Evolutionary conservation across 2,113 vertebrate genomes (phyloP).

Genomic region (Vidua chalybeata): DNA sequence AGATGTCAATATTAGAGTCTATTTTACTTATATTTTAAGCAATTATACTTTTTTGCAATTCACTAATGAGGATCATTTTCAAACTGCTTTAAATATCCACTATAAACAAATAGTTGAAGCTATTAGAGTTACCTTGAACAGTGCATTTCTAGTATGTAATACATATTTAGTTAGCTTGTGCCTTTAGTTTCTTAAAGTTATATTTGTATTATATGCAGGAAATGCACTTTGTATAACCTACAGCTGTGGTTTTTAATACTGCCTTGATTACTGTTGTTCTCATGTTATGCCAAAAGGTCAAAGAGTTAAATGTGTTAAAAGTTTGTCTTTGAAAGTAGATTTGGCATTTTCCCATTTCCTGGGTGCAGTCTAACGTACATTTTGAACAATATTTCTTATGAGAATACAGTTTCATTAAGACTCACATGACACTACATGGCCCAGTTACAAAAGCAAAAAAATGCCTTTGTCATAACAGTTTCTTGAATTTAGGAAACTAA

Average conservation of each 20-base stretch:
- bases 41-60: constrained; percentile 74
- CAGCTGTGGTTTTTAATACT: constrained; percentile 77
- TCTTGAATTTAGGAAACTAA: constrained; percentile 42
- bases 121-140: constrained; percentile 75
- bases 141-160: constrained; percentile 83
- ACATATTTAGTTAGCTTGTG: constrained; percentile 81
- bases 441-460: constrained; percentile 23
- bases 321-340: constrained; percentile 5
- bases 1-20: constrained; percentile 76
- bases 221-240: constrained; percentile 80
- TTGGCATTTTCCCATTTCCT: constrained; percentile 55
- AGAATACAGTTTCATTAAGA: constrained; percentile 11
- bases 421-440: neutral
- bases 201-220: constrained; percentile 81
- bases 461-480: constrained; percentile 29
- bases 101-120: constrained; percentile 70
- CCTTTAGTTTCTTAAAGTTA: constrained; percentile 80
- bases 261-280: constrained; percentile 76
- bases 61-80: constrained; percentile 71
- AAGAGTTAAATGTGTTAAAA: constrained; percentile 56
- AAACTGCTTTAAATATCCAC: constrained; percentile 77
- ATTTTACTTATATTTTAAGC: constrained; percentile 78
- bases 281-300: constrained; percentile 71
- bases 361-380: constrained; percentile 40
- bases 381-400: constrained; percentile 35